Evolutionary conservation across 2,113 vertebrate genomes (phyloP).

Genomic region (Amblyornis subalaris): DNA sequence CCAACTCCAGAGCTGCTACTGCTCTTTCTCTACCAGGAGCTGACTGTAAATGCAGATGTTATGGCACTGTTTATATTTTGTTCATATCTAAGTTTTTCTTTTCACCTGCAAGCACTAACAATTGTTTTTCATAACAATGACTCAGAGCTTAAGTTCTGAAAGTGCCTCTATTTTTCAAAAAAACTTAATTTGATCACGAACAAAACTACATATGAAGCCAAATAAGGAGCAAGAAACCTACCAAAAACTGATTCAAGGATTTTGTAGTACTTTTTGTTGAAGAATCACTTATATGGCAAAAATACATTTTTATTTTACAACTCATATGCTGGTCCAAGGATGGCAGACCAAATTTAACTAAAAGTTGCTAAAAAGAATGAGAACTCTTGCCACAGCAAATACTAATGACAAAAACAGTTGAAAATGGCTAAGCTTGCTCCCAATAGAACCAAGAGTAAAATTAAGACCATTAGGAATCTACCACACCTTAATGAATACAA

Average conservation of each 20-base stretch:
- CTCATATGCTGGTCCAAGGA: not conserved
- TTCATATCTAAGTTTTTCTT: not conserved
- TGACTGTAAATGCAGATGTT: not conserved
- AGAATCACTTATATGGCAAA: not conserved
- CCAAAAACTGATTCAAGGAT: rapidly evolving
- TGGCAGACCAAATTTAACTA: not conserved
- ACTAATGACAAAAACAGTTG: not conserved
- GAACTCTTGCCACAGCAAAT: not conserved
- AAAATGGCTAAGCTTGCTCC: not conserved
- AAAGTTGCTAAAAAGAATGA: not conserved
- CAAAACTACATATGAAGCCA: not conserved
- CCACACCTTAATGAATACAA: not conserved
- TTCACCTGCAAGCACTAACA: not conserved
- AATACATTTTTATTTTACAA: not conserved
- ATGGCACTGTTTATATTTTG: not conserved
- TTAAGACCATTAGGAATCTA: not conserved
- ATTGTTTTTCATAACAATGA: rapidly evolving
- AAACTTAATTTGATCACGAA: not conserved
- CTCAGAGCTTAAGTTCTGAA: not conserved
- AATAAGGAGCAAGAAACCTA: not conserved
- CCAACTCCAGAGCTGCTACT: not conserved
- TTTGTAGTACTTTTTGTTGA: not conserved
- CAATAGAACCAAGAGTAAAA: not conserved
- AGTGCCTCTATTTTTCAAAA: not conserved
- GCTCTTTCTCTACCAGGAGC: not conserved